Conservation (phyloP, 2,113 vertebrate genomes). For the Cyprinodon tularosa region DNA sequence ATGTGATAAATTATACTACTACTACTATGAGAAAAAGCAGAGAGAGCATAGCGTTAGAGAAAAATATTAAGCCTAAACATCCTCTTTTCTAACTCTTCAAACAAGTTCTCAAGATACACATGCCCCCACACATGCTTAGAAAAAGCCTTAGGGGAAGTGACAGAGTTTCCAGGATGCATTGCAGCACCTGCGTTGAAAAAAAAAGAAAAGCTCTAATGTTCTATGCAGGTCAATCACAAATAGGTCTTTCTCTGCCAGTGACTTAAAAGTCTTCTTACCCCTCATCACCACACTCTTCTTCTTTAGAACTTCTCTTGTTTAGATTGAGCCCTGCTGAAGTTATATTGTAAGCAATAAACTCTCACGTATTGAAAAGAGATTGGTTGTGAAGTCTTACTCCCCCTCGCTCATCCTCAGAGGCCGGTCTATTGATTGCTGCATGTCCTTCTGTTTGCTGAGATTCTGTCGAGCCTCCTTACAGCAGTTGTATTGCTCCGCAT, state of each 20-base stretch:
- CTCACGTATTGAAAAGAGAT: conserved; percentile 62
- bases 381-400: conserved; percentile 65
- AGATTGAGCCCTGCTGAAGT: conserved; percentile 56
- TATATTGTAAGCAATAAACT: conserved; percentile 34
- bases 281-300: conserved; percentile 57
- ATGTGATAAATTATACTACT: no score
- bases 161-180: conserved; percentile 55
- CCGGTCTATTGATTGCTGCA: conserved; percentile 67
- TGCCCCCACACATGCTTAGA: conserved; percentile 26
- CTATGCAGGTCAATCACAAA: conserved; percentile 49
- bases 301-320: conserved; percentile 50
- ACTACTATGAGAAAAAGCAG: no score
- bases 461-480: conserved; percentile 59
- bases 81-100: conserved; percentile 18
- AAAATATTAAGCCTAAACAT: background rate
- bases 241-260: conserved; percentile 55
- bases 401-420: conserved; percentile 48
- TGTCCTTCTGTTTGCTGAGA: conserved; percentile 62
- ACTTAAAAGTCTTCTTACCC: conserved; percentile 52
- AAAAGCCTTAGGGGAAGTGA: conserved; percentile 65
- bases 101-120: conserved; percentile 25
- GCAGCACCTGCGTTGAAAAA: conserved; percentile 49
- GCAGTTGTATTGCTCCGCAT: conserved; percentile 32
- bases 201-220: conserved; percentile 40
- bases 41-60: no score